Evolutionary conservation across 2,113 vertebrate genomes (phyloP), one percentile per base, ranked within the genome.

Genomic region (Grammomys surdaster): DNA sequence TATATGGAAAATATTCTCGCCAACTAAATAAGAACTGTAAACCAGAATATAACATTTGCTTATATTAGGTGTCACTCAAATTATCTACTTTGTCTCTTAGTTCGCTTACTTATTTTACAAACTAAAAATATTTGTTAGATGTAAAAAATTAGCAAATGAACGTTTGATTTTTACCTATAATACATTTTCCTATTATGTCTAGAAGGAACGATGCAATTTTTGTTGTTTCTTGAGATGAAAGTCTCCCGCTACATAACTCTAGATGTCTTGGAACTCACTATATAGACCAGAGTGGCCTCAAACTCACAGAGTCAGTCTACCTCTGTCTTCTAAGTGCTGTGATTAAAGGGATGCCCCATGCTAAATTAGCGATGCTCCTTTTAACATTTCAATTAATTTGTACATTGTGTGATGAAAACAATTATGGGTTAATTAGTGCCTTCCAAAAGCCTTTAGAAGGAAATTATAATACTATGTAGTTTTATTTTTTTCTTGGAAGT

Each of bases 111-210:
- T 67, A 67, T 69, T 69, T 3, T 58, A 78, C 33, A 16, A 54
- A 20, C 36, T 51, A 90, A 85, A 43, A 86, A n/a, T 90, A 56
- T 94, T 80, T 73, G 6, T 94, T n/a, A n/a, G n/a, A n/a, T n/a
- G n/a, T n/a, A n/a, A n/a, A n/a, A n/a, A n/a, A n/a, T n/a, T 69
- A 75, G 46, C 13, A 94, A 97, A 92, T 54, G 1, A 94, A 90
- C 26, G 90, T 22, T 51, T 95, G 31, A 93, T 90, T 94, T 65
- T 65, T 88, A 60, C 3, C 14, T 77, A 13, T 76, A 11, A 31
- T 84, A 89, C 70, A 43, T 90, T 88, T 13, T 69, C 2, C 11
- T 75, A 65, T 82, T 89, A 73, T n/a, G 75, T 56, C 8, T 31
- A 90, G 40, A 95, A 78, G 12, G 5, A 7, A 43, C 1, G 75